A percentile compares a stretch with the other conserved stretches of the same genome.
Conservation (phyloP, 2,113 vertebrate species). For the Vulpes vulpes region DNA sequence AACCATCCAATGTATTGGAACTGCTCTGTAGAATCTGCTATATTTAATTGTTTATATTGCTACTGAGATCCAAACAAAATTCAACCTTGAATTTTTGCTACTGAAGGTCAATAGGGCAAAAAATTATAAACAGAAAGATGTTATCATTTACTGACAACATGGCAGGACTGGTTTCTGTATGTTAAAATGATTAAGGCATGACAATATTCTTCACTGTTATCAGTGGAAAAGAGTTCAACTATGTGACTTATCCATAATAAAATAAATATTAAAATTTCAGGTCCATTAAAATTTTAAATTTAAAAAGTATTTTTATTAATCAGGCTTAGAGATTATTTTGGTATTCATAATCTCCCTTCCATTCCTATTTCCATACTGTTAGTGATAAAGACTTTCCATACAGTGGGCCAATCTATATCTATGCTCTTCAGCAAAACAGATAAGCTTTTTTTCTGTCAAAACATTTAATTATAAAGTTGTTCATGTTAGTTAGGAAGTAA, state of each 20-base stretch:
- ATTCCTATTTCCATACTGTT: conserved; percentile 44
- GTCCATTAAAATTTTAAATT: conserved; percentile 59
- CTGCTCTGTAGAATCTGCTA: not conserved
- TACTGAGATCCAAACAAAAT: conserved; percentile 35
- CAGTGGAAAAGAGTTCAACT: not conserved
- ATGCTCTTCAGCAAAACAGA: conserved; percentile 78
- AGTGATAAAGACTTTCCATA: conserved; percentile 69
- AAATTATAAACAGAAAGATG: not conserved
- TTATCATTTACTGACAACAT: not conserved
- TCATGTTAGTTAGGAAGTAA: conserved; percentile 79
- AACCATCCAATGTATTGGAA: not conserved
- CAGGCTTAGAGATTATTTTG: conserved; percentile 69
- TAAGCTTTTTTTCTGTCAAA: conserved; percentile 81
- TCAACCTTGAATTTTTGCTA: not conserved
- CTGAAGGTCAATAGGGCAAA: not conserved
- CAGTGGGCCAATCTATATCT: conserved; percentile 57
- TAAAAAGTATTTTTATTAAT: conserved; percentile 71
- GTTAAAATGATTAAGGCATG: not conserved
- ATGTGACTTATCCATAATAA: not conserved
- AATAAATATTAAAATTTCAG: conserved; percentile 60
- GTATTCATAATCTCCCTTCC: conserved; percentile 61
- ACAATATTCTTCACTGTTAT: not conserved
- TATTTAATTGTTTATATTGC: not conserved
- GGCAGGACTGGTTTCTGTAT: not conserved
- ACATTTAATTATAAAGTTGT: conserved; percentile 85